A percentile compares a stretch with the other conserved stretches of the same genome.
Conservation (phyloP, 2,888 invertebrate species). For the Eledona agricola region DNA sequence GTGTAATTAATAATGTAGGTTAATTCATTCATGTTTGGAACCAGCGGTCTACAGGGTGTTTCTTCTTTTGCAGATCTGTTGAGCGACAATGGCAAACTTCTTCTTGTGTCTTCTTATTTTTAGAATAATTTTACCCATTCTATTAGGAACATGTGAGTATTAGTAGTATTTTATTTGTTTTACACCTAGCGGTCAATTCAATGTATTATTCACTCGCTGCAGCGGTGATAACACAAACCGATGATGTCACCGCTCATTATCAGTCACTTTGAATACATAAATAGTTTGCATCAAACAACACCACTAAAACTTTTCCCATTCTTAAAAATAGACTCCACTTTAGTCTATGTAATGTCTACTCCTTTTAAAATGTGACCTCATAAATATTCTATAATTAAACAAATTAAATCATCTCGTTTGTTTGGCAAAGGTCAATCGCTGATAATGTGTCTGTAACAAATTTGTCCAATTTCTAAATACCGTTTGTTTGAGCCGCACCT, state of each 20-base stretch:
- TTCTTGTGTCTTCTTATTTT: conserved; percentile 63
- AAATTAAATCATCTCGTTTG: not conserved
- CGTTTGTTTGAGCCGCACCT: conserved; percentile 7
- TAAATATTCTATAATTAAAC: conserved; percentile 3
- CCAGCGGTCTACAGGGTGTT: not conserved
- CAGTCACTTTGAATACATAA: not conserved
- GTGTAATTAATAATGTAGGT: conserved; percentile 8
- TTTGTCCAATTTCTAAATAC: not conserved
- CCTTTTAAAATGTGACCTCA: not conserved
- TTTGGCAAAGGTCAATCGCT: conserved; percentile 5
- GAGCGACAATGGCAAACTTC: conserved; percentile 61
- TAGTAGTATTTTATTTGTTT: conserved; percentile 7
- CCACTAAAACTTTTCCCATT: conserved; percentile 2
- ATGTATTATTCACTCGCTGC: conserved; percentile 7
- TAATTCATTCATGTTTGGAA: conserved; percentile 3
- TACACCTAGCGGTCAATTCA: not conserved
- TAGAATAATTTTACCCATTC: conserved; percentile 64
- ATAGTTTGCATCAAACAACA: conserved; percentile 8
- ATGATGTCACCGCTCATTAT: conserved; percentile 16
- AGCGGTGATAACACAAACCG: not conserved
- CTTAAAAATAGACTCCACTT: conserved; percentile 17
- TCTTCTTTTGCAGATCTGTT: conserved; percentile 35
- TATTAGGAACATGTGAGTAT: conserved; percentile 66
- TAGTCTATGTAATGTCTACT: conserved; percentile 9
- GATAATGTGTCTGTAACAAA: not conserved